Evolutionary conservation across 2,888 invertebrate genomes (phyloP).

Genomic region (Pristionchus arcanus): DNA sequence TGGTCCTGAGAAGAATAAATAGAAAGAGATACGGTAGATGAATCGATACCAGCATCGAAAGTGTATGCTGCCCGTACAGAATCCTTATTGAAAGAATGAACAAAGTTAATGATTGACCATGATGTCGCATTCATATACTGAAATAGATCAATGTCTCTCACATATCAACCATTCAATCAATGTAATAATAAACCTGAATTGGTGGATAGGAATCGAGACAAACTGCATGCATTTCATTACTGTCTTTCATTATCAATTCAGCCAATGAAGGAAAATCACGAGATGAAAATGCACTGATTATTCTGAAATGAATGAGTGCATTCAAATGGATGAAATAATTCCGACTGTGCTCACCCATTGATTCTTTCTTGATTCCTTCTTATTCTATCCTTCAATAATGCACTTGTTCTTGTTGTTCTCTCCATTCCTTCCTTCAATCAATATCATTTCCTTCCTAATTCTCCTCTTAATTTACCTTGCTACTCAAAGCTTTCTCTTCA

Average conservation of each 20-base stretch:
- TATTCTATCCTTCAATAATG: slow-evolving; percentile 88
- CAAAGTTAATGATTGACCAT: slow-evolving; percentile 87
- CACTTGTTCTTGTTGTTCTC: slow-evolving; percentile 88
- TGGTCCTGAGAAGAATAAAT: slow-evolving; percentile 59
- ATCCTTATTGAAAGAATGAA: slow-evolving; percentile 88
- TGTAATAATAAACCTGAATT: slow-evolving; percentile 80
- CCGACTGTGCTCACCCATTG: neutral
- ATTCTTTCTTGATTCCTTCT: slow-evolving; percentile 33
- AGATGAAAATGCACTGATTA: slow-evolving; percentile 83
- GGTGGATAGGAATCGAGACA: slow-evolving; percentile 96
- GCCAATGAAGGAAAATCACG: slow-evolving; percentile 91
- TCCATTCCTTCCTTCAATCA: slow-evolving; percentile 87
- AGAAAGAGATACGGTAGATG: neutral
- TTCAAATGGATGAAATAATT: neutral
- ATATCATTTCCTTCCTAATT: neutral
- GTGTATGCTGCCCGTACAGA: slow-evolving; percentile 90
- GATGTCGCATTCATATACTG: slow-evolving; percentile 93
- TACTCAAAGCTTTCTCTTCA: slow-evolving; percentile 66
- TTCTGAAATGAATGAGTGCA: slow-evolving; percentile 56
- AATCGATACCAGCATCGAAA: slow-evolving; percentile 90
- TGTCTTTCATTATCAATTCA: slow-evolving; percentile 94
- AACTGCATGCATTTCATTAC: slow-evolving; percentile 96
- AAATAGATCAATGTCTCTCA: neutral
- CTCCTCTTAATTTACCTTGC: neutral
- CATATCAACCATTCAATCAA: neutral